Conservation (phyloP, 2,888 invertebrate species). For the Smittia aterrima region DNA sequence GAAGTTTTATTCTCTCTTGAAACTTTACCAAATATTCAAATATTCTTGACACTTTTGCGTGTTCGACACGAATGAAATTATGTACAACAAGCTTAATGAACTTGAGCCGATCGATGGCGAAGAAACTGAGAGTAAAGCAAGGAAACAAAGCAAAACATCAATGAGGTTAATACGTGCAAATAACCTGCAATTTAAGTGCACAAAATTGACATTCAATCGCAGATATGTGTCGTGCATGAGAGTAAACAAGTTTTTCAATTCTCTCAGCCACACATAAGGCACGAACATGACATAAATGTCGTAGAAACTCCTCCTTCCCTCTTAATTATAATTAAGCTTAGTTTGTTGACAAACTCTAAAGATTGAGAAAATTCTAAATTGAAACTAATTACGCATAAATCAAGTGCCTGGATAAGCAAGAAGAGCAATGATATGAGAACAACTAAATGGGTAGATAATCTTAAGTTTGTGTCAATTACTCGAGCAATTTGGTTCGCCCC, state of each 20-base stretch:
- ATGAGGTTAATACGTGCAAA: constrained; percentile 30
- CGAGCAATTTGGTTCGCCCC: too few relatives aligned
- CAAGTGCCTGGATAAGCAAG: neutral
- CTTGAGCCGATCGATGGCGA: neutral
- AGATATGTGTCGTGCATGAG: neutral
- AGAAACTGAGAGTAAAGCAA: neutral
- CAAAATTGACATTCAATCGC: neutral
- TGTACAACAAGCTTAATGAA: constrained; percentile 32
- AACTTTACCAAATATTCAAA: too few relatives aligned
- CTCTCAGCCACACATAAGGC: neutral
- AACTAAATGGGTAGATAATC: too few relatives aligned
- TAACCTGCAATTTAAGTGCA: constrained; percentile 16
- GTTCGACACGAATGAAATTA: neutral
- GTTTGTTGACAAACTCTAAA: too few relatives aligned
- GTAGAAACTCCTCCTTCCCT: too few relatives aligned
- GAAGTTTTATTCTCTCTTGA: too few relatives aligned
- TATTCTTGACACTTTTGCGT: neutral
- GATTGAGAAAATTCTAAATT: neutral
- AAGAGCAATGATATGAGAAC: neutral
- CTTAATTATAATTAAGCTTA: too few relatives aligned
- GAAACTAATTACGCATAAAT: constrained; percentile 32
- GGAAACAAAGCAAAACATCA: neutral
- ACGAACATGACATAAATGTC: neutral
- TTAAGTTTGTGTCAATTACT: too few relatives aligned
- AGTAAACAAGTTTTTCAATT: neutral